phyloP scores from a whole-genome alignment of 2,888 invertebrate species.

The Trichopria drosophilae region DNA sequence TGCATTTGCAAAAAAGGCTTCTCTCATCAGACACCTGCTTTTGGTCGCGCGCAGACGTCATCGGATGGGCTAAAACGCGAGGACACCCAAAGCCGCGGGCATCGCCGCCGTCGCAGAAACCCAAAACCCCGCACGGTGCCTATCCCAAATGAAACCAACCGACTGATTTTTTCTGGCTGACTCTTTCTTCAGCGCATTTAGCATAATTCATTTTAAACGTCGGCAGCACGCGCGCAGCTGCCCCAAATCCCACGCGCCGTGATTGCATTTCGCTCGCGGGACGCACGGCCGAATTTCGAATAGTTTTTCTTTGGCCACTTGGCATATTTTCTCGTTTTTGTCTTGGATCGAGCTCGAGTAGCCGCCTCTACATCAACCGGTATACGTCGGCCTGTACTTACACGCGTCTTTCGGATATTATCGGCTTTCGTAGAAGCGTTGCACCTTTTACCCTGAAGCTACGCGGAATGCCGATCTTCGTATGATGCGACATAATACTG shows the following conservation, averaged over 20 bases:
- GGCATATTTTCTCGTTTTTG: neutral
- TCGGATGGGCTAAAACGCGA: no score
- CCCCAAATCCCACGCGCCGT: constrained; percentile 51
- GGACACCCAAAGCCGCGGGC: constrained; percentile 10
- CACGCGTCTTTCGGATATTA: constrained; percentile 2
- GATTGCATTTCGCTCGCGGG: constrained; percentile 47
- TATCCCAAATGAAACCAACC: no score
- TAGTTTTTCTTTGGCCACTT: constrained; percentile 29
- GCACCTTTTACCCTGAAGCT: constrained; percentile 24
- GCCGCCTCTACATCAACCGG: neutral
- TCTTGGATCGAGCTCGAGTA: neutral
- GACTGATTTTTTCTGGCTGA: no score
- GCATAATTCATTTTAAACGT: constrained; percentile 50
- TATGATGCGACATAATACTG: no score
- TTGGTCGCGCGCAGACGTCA: no score
- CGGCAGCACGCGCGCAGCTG: constrained; percentile 49
- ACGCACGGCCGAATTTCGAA: constrained; percentile 38
- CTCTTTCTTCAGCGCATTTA: no score
- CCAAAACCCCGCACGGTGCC: neutral
- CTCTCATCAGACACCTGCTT: no score
- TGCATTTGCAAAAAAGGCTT: no score
- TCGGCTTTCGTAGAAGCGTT: constrained; percentile 22
- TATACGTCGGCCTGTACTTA: neutral
- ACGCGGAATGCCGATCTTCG: constrained; percentile 24
- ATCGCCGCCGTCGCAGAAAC: constrained; percentile 1